phyloP scores from a whole-genome alignment of 1,140 invertebrate genomes.

The Meloidogyne exigua region DNA sequence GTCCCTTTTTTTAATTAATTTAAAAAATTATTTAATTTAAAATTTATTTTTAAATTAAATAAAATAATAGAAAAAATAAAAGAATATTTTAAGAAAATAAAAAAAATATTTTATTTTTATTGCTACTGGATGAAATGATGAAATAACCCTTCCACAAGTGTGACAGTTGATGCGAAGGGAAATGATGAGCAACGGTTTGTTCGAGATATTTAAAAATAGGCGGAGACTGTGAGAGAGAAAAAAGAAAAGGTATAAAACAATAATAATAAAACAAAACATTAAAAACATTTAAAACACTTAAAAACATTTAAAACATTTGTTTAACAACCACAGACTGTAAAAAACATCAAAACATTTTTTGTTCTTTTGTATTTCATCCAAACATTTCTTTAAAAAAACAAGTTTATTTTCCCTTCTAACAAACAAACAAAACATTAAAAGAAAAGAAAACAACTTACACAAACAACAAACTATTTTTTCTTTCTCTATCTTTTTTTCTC shows the following conservation, averaged over 20 bases:
- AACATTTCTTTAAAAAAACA: too few species aligned
- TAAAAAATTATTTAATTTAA: too few species aligned
- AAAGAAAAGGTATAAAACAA: neutral
- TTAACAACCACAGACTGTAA: too few species aligned
- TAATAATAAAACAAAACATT: neutral
- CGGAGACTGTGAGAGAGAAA: neutral
- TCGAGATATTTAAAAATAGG: conserved; percentile 4
- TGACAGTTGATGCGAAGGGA: neutral
- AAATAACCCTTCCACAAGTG: neutral
- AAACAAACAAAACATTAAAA: too few species aligned
- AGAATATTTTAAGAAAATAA: neutral
- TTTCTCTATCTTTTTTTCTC: too few species aligned
- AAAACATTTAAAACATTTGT: too few species aligned
- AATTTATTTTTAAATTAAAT: neutral
- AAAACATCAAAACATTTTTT: too few species aligned
- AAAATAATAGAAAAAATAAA: neutral
- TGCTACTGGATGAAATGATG: conserved; percentile 4
- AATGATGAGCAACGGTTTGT: neutral
- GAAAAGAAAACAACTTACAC: too few species aligned
- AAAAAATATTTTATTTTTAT: neutral
- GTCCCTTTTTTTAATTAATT: too few species aligned
- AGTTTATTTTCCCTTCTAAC: too few species aligned
- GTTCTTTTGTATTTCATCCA: too few species aligned
- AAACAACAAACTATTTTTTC: too few species aligned
- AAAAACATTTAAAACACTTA: neutral